Percentiles rank a stretch among this genome's conserved stretches.
These are phyloP conservation scores for Poeciliopsis turrubarensis DNA, from an alignment of 2,113 vertebrate species.

Conservation along the genomic window DNA sequence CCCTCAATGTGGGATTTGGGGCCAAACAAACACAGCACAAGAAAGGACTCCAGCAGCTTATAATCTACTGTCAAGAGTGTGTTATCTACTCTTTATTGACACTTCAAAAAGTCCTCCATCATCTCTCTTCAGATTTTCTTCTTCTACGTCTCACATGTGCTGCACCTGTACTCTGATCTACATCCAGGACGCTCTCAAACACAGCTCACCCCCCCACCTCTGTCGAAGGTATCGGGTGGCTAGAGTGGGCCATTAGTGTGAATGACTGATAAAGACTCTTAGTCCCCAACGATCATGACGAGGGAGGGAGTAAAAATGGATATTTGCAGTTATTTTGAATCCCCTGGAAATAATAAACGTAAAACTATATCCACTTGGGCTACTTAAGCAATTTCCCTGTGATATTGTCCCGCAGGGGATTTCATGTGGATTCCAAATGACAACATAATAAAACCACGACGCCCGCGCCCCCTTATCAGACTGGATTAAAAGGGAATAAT, in stretches of 20 bases:
- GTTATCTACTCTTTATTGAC: constrained; percentile 20
- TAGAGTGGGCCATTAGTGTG: constrained; percentile 76
- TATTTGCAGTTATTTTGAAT: constrained; percentile 80
- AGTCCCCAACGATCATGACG: constrained; percentile 49
- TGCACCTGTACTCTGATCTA: constrained; percentile 43
- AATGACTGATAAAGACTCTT: constrained; percentile 72
- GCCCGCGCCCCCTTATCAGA: constrained; percentile 74
- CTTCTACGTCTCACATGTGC: constrained; percentile 10
- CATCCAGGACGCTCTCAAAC: constrained; percentile 27
- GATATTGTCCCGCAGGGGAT: constrained; percentile 75
- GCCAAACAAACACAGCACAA: constrained; percentile 45
- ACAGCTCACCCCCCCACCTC: neutral
- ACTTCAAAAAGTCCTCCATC: constrained; percentile 12
- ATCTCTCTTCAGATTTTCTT: neutral
- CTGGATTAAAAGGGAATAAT: constrained; percentile 82
- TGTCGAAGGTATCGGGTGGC: constrained; percentile 69
- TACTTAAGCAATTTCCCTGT: constrained; percentile 80
- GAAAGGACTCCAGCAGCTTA: constrained; percentile 37
- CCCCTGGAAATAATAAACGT: constrained; percentile 79
- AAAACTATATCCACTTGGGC: constrained; percentile 79
- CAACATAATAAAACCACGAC: constrained; percentile 79
- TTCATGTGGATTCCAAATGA: constrained; percentile 78
- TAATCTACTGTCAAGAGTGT: constrained; percentile 44
- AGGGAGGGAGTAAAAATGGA: neutral
- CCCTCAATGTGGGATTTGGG: constrained; percentile 30